These are phyloP conservation scores for Pyrrhia umbra DNA, from an alignment of 2,888 invertebrate genomes.

Conservation along the genomic window DNA sequence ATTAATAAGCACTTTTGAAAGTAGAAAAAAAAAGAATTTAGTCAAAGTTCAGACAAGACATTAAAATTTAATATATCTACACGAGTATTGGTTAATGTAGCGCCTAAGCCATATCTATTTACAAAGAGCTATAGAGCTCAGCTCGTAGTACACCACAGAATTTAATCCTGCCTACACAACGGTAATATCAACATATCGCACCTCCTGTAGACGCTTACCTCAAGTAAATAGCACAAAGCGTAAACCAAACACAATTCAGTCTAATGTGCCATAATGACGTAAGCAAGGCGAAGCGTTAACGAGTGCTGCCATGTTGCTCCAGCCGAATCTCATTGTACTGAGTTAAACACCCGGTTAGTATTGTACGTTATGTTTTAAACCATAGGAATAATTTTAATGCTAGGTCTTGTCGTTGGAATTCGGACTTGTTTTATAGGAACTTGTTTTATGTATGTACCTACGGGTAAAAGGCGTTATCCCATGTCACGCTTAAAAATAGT, in stretches of 20 bases:
- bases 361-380: constrained; percentile 9
- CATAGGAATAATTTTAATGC: not conserved
- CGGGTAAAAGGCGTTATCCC: too few species aligned
- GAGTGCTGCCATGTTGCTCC: constrained; percentile 22
- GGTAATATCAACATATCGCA: constrained; percentile 5
- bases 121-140: not conserved
- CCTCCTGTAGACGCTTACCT: constrained; percentile 18
- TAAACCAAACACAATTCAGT: constrained; percentile 31
- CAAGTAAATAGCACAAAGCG: constrained; percentile 31
- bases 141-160: not conserved
- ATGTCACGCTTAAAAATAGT: too few species aligned
- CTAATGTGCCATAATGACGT: constrained; percentile 38
- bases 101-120: not conserved
- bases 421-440: too few species aligned
- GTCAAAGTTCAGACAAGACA: too few species aligned
- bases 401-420: not conserved
- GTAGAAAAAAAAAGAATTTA: too few species aligned
- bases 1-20: too few species aligned
- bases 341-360: constrained; percentile 9
- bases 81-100: not conserved
- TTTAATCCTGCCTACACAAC: not conserved
- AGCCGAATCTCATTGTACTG: constrained; percentile 14
- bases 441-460: too few species aligned
- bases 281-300: constrained; percentile 14
- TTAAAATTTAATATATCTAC: too few species aligned